phyloP scores from a whole-genome alignment of 2,797 vertebrate genomes.

The Pogoniulus pusillus region DNA sequence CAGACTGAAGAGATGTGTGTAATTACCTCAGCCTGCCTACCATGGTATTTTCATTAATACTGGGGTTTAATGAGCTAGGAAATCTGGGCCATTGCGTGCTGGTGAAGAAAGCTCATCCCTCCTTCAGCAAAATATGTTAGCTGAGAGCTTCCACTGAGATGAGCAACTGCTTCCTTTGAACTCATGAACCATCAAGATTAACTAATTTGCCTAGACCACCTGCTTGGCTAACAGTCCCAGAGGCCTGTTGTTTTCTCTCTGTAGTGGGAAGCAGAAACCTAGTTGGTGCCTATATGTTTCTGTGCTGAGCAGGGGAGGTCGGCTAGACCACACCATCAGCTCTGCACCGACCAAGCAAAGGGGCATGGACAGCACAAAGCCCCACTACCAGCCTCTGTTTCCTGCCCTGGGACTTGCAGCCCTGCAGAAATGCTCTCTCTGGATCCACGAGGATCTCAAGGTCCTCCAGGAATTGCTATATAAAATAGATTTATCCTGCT shows the following conservation, averaged over 20 bases:
- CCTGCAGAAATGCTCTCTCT: background rate
- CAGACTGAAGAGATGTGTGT: background rate
- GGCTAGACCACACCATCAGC: background rate
- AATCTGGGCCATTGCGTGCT: constrained; percentile 6
- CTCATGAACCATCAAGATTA: background rate
- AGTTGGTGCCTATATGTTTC: background rate
- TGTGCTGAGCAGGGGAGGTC: background rate
- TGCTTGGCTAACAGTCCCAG: background rate
- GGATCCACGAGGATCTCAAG: background rate
- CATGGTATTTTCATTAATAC: background rate
- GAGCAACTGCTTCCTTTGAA: constrained; percentile 44
- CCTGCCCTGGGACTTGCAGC: background rate
- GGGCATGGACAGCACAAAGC: background rate
- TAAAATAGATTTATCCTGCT: background rate
- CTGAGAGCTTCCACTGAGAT: background rate
- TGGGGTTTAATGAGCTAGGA: constrained; percentile 20
- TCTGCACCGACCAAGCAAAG: background rate
- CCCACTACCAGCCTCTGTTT: background rate
- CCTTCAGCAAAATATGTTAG: background rate
- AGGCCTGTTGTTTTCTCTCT: background rate
- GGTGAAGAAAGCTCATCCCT: background rate
- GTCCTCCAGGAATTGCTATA: background rate
- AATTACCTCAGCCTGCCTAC: constrained; percentile 15
- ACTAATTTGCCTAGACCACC: constrained; percentile 32
- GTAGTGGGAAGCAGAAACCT: background rate